Base-by-base conservation (phyloP, 2,888 invertebrate genomes). In the Erpobdella octoculata region DNA sequence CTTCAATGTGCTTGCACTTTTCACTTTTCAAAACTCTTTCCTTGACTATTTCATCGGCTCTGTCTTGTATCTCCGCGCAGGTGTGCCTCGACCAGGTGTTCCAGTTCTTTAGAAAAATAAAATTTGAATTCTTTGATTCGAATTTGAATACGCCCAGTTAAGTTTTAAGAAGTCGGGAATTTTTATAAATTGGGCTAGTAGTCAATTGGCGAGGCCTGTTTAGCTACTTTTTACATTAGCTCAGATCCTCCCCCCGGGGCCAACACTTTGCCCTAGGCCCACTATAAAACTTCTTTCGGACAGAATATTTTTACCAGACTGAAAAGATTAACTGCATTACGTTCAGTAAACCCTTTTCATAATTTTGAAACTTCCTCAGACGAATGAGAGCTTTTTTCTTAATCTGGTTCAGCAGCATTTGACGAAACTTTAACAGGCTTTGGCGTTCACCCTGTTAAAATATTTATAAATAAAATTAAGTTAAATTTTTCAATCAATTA, bases 321-420 rank as follows among this genome's bases (percentile, higher is more conserved):
- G 12, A 18, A n/a, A n/a, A 62, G 33, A 62, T 6, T 33, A 18
- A 61, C 15, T 15, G 15, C 12, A 2, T 59, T 37, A 72, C 72
- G 21, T 53, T 38, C 8, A 35, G 28, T 21, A 69, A 69, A 0
- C 33, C 59, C 6, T 72, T 48, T 8, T 72, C 72, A 25, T 69
- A 72, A n/a, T 36, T 35, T n/a, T 72, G 72, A 9, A 72, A 69
- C 18, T 58, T 58, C 35, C 69, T 35, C 61, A 72, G 35, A 18
- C 72, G 33, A n/a, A 72, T 36, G 33, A 72, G 69, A 9, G 72
- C 72, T 28, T 35, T 62, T 62, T 72, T 72, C 31, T 69, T 69
- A 18, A 69, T 46, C n/a, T 69, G 35, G 21, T 69, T 53, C 58
- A 69, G 33, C 18, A 69, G 35, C 31, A 69, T 2, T 46, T 69